These are phyloP conservation scores for Edolisoma coerulescens DNA, from an alignment of 2,113 vertebrate genomes.

Conservation along the genomic window DNA sequence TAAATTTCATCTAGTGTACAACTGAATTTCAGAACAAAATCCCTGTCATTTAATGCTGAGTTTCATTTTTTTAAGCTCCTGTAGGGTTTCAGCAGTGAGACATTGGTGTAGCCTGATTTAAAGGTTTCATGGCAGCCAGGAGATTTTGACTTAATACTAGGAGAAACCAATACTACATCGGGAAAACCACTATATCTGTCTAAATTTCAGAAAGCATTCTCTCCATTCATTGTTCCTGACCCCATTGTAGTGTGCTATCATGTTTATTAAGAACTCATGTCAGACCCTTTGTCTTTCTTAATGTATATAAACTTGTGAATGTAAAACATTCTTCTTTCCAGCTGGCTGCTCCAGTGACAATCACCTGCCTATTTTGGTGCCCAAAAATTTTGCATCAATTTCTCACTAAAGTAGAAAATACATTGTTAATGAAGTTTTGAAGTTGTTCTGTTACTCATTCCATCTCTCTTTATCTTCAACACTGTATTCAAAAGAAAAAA, in stretches of 20 bases:
- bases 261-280: neutral
- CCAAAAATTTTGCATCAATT: neutral
- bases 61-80: neutral
- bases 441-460: neutral
- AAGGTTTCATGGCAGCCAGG: neutral
- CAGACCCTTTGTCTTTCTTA: neutral
- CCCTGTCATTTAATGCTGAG: neutral
- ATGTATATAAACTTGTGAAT: neutral
- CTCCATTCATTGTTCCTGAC: neutral
- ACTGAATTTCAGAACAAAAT: neutral
- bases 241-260: rapidly evolving
- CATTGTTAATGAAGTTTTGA: neutral
- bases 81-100: neutral
- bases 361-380: neutral
- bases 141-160: neutral
- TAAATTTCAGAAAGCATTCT: neutral
- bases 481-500: neutral
- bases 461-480: neutral
- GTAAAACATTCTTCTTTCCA: neutral
- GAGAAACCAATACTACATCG: neutral
- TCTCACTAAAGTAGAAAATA: neutral
- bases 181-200: neutral
- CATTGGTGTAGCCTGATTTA: neutral
- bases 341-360: neutral
- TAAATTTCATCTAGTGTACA: neutral